A percentile compares a stretch with the other conserved stretches of the same genome.
These are phyloP conservation scores for Fregata magnificens DNA, from an alignment of 2,113 vertebrate genomes.

Conservation along the genomic window DNA sequence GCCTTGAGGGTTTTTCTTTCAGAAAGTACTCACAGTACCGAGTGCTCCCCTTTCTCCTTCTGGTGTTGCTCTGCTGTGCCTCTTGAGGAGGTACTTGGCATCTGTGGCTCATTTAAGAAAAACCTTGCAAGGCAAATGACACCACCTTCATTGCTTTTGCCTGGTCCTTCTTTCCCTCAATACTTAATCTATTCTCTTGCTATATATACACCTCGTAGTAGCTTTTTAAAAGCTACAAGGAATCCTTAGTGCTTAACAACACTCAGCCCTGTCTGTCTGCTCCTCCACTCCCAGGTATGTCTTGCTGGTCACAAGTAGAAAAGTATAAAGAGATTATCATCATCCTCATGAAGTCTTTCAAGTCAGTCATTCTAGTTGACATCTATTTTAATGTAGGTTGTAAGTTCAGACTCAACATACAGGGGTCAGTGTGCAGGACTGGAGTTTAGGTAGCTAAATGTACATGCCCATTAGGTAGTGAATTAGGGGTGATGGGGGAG, in stretches of 20 bases:
- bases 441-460: background rate
- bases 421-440: background rate
- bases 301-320: background rate
- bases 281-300: background rate
- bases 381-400: background rate
- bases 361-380: no score
- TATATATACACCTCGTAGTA: fast-evolving
- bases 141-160: background rate
- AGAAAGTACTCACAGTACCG: fast-evolving
- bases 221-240: background rate
- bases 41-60: background rate
- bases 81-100: background rate
- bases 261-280: background rate
- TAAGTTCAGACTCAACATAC: background rate
- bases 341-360: background rate
- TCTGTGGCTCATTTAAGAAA: background rate
- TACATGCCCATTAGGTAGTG: background rate
- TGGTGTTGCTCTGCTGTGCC: background rate
- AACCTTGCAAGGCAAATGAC: fast-evolving
- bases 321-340: background rate
- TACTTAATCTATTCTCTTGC: background rate
- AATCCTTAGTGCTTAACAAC: background rate
- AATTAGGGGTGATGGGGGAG: background rate
- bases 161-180: background rate
- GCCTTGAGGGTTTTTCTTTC: background rate